A percentile compares a stretch with the other conserved stretches of the same genome.
These are phyloP conservation scores for Meles meles DNA, from an alignment of 2,113 vertebrate species.

Conservation along the genomic window DNA sequence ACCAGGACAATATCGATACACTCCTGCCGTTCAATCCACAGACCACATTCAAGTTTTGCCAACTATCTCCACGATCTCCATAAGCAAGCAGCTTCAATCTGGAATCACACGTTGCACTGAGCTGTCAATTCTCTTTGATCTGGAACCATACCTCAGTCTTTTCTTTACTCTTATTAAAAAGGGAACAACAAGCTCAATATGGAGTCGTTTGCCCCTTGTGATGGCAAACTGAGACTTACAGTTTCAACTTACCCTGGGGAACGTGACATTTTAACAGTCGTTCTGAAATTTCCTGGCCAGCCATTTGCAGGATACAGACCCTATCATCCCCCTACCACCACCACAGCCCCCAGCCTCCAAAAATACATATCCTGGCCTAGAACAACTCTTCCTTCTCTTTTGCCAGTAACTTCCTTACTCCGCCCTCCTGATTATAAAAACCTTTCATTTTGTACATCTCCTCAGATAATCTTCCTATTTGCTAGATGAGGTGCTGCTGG, in stretches of 20 bases:
- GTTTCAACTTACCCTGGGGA: background rate
- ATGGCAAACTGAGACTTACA: background rate
- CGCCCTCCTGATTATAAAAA: background rate
- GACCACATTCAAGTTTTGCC: background rate
- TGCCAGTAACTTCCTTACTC: background rate
- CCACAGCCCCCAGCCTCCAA: background rate
- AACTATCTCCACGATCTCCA: background rate
- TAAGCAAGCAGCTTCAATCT: background rate
- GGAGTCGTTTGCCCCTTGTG: background rate
- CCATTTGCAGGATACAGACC: background rate
- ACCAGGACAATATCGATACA: background rate
- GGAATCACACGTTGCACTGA: background rate
- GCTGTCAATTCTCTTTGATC: background rate
- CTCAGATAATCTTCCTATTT: background rate
- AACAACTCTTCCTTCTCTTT: background rate
- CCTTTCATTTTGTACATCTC: background rate
- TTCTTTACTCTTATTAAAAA: background rate
- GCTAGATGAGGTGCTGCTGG: background rate
- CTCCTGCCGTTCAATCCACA: background rate
- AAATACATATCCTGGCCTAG: background rate
- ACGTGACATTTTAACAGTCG: background rate
- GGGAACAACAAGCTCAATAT: background rate
- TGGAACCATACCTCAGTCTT: background rate
- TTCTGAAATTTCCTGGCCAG: background rate
- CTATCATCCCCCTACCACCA: background rate